Evolutionary conservation across 2,113 vertebrate genomes (phyloP), one percentile per base, ranked within the genome.

Genomic region (Cichladusa arquata): DNA sequence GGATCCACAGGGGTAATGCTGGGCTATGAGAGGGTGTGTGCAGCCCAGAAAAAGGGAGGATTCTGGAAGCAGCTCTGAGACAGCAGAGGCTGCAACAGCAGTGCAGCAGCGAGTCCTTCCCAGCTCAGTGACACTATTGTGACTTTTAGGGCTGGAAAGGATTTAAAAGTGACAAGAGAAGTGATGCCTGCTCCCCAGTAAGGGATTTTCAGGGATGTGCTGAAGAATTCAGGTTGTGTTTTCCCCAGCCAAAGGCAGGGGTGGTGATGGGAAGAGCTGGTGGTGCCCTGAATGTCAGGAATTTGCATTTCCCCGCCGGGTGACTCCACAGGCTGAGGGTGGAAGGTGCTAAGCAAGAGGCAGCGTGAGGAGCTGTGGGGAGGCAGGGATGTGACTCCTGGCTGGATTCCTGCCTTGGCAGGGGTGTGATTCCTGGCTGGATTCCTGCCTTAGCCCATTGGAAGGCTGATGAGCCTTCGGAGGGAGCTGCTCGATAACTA

Each of bases 401-500:
- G 13, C 20, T 22, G 4, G 2, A 45, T 45, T 45, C 44, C 65
- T 38, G 67, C 61, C 47, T 76, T 31, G 6, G 61, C 57, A 6
- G 0, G 28, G 4, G 0, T n/a, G 67, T 28, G 80, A 33, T 48
- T 45, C 70, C n/a, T 0, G 8, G 13, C 20, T 22, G 4, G 2
- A 45, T 45, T 45, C 44, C 65, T 38, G 67, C 57, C 47, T 76
- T 31, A 40, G 60, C 14, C 44, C 64, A 24, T 1, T 83, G 90
- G 19, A 44, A 58, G 47, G 61, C 7, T 91, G 95, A 90, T 65
- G 90, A 92, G 93, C 60, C 80, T 81, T 83, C 40, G 0, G 36
- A 71, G 81, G 73, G 86, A 77, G 95, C 36, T n/a, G 78, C 81
- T 54, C 24, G 82, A 31, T 88, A 93, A 90, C 56, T 77, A 45